Percentiles rank a stretch among this genome's conserved stretches.
Conservation (phyloP, 2,113 vertebrate species). For the Orientallactaga bullata region DNA sequence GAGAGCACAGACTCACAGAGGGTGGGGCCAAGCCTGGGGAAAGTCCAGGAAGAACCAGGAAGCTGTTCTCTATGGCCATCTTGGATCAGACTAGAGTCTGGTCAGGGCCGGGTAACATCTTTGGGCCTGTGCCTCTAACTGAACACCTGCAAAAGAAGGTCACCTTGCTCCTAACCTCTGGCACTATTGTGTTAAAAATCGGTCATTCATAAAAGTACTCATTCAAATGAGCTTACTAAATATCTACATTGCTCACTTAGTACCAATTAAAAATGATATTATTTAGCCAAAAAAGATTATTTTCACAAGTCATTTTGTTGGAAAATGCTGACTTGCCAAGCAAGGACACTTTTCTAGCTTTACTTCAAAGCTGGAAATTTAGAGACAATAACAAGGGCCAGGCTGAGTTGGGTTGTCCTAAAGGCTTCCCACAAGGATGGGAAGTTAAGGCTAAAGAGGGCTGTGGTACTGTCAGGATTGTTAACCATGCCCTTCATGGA, state of each 20-base stretch:
- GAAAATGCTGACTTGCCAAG: not conserved
- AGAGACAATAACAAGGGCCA: not conserved
- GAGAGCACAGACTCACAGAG: too few species aligned
- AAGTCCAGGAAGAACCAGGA: too few species aligned
- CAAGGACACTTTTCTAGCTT: slow-evolving; percentile 14
- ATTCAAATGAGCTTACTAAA: slow-evolving; percentile 28
- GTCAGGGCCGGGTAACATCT: too few species aligned
- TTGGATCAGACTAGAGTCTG: too few species aligned
- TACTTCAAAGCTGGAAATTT: slow-evolving; percentile 19
- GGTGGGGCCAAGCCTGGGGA: too few species aligned
- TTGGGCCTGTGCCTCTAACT: too few species aligned
- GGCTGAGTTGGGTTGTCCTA: not conserved
- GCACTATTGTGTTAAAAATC: slow-evolving; percentile 41
- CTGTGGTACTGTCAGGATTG: not conserved
- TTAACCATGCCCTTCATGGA: not conserved
- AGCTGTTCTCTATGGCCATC: too few species aligned
- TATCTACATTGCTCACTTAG: not conserved
- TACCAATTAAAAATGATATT: not conserved
- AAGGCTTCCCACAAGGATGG: not conserved
- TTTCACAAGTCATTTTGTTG: slow-evolving; percentile 22
- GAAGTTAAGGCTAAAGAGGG: not conserved
- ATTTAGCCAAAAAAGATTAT: not conserved
- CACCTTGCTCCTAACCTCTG: too few species aligned
- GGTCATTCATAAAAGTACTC: not conserved
- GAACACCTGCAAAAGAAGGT: too few species aligned